Conservation (phyloP, 1,140 invertebrate genomes). For the Drosophila parabipectinata region DNA sequence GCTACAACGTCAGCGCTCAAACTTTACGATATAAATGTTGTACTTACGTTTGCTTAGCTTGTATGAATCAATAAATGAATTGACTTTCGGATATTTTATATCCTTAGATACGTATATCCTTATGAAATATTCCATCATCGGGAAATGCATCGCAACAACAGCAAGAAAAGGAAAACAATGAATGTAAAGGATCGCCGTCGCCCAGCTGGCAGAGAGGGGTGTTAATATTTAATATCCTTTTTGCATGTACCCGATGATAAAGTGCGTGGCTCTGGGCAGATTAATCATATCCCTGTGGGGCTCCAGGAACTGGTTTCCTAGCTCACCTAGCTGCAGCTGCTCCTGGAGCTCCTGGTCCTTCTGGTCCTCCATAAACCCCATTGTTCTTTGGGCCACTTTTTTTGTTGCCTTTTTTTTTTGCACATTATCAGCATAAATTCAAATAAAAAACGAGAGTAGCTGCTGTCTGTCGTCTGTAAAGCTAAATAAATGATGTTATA, state of each 20-base stretch:
- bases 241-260: constrained; percentile 62
- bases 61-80: constrained; percentile 45
- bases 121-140: constrained; percentile 67
- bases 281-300: constrained; percentile 63
- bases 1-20: constrained; percentile 23
- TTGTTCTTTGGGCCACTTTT: constrained; percentile 40
- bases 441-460: constrained; percentile 69
- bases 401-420: constrained; percentile 16
- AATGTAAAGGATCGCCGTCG: constrained; percentile 9
- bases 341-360: too few species aligned
- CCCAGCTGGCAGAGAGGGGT: constrained; percentile 38
- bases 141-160: constrained; percentile 37
- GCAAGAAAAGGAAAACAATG: constrained; percentile 19
- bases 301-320: constrained; percentile 15
- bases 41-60: neutral
- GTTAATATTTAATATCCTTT: constrained; percentile 78
- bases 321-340: constrained; percentile 35
- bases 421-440: constrained; percentile 82
- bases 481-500: constrained; percentile 82
- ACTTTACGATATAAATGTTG: constrained; percentile 19
- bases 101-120: constrained; percentile 50
- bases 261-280: constrained; percentile 72
- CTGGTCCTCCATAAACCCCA: constrained; percentile 15
- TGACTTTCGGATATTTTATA: constrained; percentile 46
- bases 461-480: constrained; percentile 57